Evolutionary conservation across 2,888 invertebrate species (phyloP), one percentile per base, ranked within the genome.

Genomic region (Xanthia icteritia): DNA sequence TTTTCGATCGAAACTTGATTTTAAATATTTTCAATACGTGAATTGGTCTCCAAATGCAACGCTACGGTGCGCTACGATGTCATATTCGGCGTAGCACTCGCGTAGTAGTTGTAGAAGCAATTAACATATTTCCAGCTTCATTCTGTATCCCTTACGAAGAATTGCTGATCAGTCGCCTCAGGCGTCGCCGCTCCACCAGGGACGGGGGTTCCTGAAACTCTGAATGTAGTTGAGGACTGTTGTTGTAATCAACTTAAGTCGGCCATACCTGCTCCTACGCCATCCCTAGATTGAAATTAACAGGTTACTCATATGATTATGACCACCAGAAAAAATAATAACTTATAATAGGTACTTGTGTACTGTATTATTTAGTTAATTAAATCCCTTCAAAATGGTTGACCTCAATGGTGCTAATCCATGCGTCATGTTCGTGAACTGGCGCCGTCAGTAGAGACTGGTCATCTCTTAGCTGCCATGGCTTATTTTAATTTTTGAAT

Each of bases 151-250:
- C 45, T 79, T 81, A 80, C 23, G 36, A 76, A 76, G 91, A 92
- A 92, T 88, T 79, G 94, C 94, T 94, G 94, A 94, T 94, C 87
- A 86, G 92, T 91, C 91, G 94, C 94, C 93, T 89, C 88, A 86
- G 92, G 94, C 93, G 91, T 89, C 93, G 93, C 91, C 9, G 23
- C 27, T 66, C 27, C 4, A 20, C 45, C 13, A 8, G 6, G 1
- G 2, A 31, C 27, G 20, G 20, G 20, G 11, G 5, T 11, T 23
- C 15, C 17, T 23, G 67, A 11, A 23, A 5, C 17, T n/a, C n/a
- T 54, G 3, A 27, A 48, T 48, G 6, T 27, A 20, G 42, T 65
- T n/a, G 9, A 20, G 36, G n/a, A n/a, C 6, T n/a, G 11, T 11
- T n/a, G 68, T 15, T 4, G 17, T 68, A 51, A 51, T 51, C 23